Evolutionary conservation across 2,888 invertebrate genomes (phyloP).

Genomic region (Esperia sulphurella): DNA sequence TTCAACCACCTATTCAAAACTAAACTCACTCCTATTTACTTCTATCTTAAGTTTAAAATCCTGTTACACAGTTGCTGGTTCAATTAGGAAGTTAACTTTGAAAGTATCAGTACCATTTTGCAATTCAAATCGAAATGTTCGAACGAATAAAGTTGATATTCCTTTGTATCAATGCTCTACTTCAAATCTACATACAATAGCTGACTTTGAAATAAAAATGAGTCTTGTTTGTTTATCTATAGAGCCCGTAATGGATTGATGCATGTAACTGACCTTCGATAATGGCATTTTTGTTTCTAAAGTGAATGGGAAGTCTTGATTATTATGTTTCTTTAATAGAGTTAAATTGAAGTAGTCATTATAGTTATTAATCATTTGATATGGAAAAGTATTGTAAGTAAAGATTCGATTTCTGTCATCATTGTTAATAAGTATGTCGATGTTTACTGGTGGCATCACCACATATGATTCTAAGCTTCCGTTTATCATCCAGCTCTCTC

Average conservation of each 20-base stretch:
- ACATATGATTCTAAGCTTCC: no score
- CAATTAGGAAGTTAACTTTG: slow-evolving; percentile 12
- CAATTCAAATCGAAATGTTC: slow-evolving; percentile 3
- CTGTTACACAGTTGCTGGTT: neutral
- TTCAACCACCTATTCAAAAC: slow-evolving; percentile 14
- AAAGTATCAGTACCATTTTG: slow-evolving; percentile 13
- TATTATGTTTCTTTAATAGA: slow-evolving; percentile 15
- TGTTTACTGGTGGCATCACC: no score
- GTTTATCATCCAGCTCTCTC: no score
- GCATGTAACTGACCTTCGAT: slow-evolving; percentile 17
- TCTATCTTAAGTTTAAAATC: slow-evolving; percentile 5
- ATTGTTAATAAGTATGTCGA: no score
- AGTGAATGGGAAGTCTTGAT: slow-evolving; percentile 19
- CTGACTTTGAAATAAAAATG: slow-evolving; percentile 9
- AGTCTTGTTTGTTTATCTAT: slow-evolving; percentile 10
- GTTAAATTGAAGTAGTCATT: neutral
- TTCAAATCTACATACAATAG: neutral
- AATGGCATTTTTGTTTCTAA: slow-evolving; percentile 21
- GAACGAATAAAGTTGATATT: slow-evolving; percentile 2
- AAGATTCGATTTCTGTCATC: no score
- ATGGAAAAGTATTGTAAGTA: neutral
- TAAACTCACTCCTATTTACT: slow-evolving; percentile 2
- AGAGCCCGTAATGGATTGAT: slow-evolving; percentile 5
- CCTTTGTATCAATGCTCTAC: neutral
- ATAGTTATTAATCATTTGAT: neutral